Percentiles rank a stretch among this genome's conserved stretches.
Conservation (phyloP, 2,113 vertebrate species). For the Caracal caracal region DNA sequence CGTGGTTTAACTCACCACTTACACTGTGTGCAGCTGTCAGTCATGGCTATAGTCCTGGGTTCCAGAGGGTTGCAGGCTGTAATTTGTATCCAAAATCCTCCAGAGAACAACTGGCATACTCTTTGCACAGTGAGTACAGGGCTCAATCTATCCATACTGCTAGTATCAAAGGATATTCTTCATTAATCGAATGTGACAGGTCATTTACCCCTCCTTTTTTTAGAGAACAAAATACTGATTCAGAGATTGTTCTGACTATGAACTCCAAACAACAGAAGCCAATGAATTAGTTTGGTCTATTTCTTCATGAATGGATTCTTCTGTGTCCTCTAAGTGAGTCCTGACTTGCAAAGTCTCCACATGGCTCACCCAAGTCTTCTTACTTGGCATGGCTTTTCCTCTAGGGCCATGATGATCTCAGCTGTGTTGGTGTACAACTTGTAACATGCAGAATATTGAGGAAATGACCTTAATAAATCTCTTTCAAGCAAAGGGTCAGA, state of each 20-base stretch:
- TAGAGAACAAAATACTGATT: slow-evolving; percentile 66
- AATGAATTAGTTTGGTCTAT: slow-evolving; percentile 33
- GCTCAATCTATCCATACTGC: not conserved
- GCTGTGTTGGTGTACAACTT: not conserved
- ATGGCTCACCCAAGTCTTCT: not conserved
- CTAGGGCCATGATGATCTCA: slow-evolving; percentile 40
- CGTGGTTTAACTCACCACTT: not conserved
- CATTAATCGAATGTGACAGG: slow-evolving; percentile 63
- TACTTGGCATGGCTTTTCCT: slow-evolving; percentile 54
- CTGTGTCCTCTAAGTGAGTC: not conserved
- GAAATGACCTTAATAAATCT: slow-evolving; percentile 51
- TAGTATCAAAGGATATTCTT: slow-evolving; percentile 52
- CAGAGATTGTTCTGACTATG: slow-evolving; percentile 54
- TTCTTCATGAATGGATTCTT: slow-evolving; percentile 63
- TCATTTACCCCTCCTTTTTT: slow-evolving; percentile 26
- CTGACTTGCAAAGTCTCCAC: slow-evolving; percentile 26
- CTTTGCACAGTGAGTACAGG: slow-evolving; percentile 21
- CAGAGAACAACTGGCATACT: not conserved
- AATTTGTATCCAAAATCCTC: slow-evolving; percentile 28
- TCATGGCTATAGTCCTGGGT: not conserved
- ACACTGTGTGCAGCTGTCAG: not conserved
- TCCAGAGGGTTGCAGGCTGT: not conserved
- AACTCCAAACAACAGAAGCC: slow-evolving; percentile 36
- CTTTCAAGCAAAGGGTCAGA: slow-evolving; percentile 27
- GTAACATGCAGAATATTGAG: slow-evolving; percentile 14